Evolutionary conservation across 2,113 vertebrate genomes (phyloP).

Genomic region (Colaptes auratus): DNA sequence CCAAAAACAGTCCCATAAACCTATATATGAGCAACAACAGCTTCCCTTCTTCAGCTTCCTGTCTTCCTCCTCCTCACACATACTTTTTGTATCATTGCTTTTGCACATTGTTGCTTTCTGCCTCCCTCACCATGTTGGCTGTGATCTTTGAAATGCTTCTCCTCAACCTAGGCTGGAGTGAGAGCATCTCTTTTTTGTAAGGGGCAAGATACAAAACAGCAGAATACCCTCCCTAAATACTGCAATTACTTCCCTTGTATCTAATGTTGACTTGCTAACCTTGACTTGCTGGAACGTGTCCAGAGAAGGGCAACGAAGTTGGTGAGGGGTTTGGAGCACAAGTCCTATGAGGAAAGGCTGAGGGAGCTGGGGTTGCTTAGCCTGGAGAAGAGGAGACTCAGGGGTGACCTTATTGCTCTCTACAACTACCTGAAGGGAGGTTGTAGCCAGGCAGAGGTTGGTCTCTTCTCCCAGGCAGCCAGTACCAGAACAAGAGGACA

Average conservation of each 20-base stretch:
- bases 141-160: background rate
- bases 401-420: too few relatives aligned
- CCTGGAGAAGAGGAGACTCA: too few relatives aligned
- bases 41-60: slow-evolving; percentile 9
- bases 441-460: too few relatives aligned
- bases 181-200: background rate
- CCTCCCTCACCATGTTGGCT: background rate
- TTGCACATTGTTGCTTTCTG: background rate
- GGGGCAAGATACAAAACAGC: background rate
- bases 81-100: background rate
- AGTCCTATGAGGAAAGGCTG: too few relatives aligned
- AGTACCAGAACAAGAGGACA: too few relatives aligned
- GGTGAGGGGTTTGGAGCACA: too few relatives aligned
- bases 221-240: background rate
- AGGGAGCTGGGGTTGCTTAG: too few relatives aligned
- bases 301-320: too few relatives aligned
- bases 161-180: background rate
- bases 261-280: too few relatives aligned
- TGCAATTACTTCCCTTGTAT: background rate
- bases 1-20: background rate
- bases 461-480: too few relatives aligned
- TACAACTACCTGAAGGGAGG: too few relatives aligned
- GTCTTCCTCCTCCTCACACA: background rate
- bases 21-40: background rate
- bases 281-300: too few relatives aligned